Conservation (phyloP, 2,113 vertebrate species). For the Platichthys flesus region DNA sequence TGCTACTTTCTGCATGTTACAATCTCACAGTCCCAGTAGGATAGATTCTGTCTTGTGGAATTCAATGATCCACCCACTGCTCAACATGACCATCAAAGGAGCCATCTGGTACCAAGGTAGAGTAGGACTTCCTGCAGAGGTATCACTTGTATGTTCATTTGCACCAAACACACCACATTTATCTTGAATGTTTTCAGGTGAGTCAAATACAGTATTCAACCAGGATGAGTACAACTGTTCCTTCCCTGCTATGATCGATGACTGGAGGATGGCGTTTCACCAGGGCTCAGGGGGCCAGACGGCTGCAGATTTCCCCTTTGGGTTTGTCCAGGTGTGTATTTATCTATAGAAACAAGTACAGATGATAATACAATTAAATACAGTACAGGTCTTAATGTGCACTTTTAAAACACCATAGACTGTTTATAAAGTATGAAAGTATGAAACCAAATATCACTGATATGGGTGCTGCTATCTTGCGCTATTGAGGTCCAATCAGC, state of each 20-base stretch:
- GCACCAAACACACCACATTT: too few species aligned
- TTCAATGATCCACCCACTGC: slow-evolving; percentile 91
- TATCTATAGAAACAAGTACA: neutral
- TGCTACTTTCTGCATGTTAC: neutral
- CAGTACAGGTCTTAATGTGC: neutral
- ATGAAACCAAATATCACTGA: too few species aligned
- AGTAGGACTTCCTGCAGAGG: slow-evolving; percentile 46
- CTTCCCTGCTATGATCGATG: slow-evolving; percentile 88
- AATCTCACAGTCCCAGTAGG: neutral
- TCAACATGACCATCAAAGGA: slow-evolving; percentile 90
- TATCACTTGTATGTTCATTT: neutral
- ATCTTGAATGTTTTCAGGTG: slow-evolving; percentile 79
- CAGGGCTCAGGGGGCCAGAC: slow-evolving; percentile 84
- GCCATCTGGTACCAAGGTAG: slow-evolving; percentile 93
- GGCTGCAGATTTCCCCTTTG: slow-evolving; percentile 86
- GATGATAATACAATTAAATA: neutral
- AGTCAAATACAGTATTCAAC: slow-evolving; percentile 83
- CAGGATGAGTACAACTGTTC: slow-evolving; percentile 88
- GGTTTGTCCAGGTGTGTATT: slow-evolving; percentile 90
- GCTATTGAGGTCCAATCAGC: too few species aligned
- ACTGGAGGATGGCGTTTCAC: slow-evolving; percentile 91
- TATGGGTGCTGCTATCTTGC: too few species aligned
- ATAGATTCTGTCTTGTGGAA: slow-evolving; percentile 90
- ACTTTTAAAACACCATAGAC: neutral
- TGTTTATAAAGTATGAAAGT: too few species aligned